Conservation (phyloP, 2,797 vertebrate genomes). For the Cetoscarus ocellatus region DNA sequence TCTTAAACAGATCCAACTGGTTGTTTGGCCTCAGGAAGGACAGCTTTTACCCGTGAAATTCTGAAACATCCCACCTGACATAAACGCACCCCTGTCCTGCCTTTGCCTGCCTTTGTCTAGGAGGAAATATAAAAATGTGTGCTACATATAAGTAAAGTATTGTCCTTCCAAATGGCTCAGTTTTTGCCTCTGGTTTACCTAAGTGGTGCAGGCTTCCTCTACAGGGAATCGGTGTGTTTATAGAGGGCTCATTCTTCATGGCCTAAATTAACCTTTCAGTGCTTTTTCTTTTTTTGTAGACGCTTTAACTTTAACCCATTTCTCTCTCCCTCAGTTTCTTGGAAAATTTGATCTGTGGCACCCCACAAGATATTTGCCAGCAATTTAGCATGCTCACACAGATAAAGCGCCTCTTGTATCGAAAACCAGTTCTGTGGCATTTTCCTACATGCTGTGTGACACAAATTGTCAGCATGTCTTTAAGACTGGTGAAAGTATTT, state of each 20-base stretch:
- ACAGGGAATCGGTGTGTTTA: slow-evolving; percentile 61
- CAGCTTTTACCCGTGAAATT: slow-evolving; percentile 27
- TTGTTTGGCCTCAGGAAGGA: slow-evolving; percentile 18
- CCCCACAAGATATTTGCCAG: slow-evolving; percentile 51
- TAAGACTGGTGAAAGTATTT: slow-evolving; percentile 37
- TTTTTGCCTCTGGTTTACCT: slow-evolving; percentile 56
- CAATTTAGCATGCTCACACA: slow-evolving; percentile 47
- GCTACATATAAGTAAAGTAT: slow-evolving; percentile 51
- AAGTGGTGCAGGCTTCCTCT: slow-evolving; percentile 46
- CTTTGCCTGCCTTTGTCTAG: slow-evolving; percentile 40
- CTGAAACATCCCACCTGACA: slow-evolving; percentile 34
- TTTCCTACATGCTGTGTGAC: slow-evolving; percentile 37
- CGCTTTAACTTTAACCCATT: slow-evolving; percentile 48
- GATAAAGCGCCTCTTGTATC: slow-evolving; percentile 68
- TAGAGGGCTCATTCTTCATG: slow-evolving; percentile 51
- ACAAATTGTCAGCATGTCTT: slow-evolving; percentile 50
- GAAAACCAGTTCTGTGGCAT: slow-evolving; percentile 63
- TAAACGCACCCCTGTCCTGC: slow-evolving; percentile 41
- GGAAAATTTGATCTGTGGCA: slow-evolving; percentile 42
- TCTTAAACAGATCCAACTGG: slow-evolving; percentile 1
- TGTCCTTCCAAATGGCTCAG: slow-evolving; percentile 38
- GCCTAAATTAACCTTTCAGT: slow-evolving; percentile 48
- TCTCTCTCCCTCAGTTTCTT: slow-evolving; percentile 49
- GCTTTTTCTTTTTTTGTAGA: slow-evolving; percentile 45
- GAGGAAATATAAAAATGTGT: slow-evolving; percentile 26